Conservation (phyloP, 1,140 invertebrate species). For the Dendroctonus valens region DNA sequence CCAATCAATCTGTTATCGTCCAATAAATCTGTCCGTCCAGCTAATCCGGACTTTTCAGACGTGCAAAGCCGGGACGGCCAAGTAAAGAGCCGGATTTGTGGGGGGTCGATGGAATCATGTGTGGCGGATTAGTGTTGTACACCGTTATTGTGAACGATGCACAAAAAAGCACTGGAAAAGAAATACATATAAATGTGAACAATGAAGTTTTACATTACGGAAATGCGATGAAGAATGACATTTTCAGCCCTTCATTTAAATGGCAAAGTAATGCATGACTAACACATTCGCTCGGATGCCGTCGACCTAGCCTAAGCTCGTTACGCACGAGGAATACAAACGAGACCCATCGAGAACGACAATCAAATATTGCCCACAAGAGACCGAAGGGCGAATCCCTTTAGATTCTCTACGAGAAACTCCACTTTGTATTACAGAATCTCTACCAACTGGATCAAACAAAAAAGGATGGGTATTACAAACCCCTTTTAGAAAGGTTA, state of each 20-base stretch:
- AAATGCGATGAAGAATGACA: neutral
- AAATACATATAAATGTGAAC: no score
- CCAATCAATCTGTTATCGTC: constrained; percentile 20
- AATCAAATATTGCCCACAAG: constrained; percentile 25
- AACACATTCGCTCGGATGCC: constrained; percentile 3
- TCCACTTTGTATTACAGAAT: no score
- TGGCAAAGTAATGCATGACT: constrained; percentile 13
- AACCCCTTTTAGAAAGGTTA: no score
- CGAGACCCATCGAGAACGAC: constrained; percentile 19
- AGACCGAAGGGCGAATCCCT: constrained; percentile 2
- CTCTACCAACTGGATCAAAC: no score
- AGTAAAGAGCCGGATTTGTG: constrained; percentile 4
- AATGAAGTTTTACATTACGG: no score
- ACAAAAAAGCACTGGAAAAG: no score
- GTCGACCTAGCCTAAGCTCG: constrained; percentile 19
- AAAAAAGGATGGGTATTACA: no score
- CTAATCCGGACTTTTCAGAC: constrained; percentile 11
- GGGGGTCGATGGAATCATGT: constrained; percentile 5
- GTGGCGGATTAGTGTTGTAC: constrained; percentile 7
- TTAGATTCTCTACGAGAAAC: no score
- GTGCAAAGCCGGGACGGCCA: constrained; percentile 7
- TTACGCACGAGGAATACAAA: constrained; percentile 20
- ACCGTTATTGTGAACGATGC: neutral
- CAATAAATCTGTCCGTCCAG: constrained; percentile 18
- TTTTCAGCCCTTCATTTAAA: constrained; percentile 16